Evolutionary conservation across 30 jellyfish, hydroid and myxozoan genomes (phyloP), one percentile per base, ranked within the genome.

Genomic region (Rhopilema esculentum): DNA sequence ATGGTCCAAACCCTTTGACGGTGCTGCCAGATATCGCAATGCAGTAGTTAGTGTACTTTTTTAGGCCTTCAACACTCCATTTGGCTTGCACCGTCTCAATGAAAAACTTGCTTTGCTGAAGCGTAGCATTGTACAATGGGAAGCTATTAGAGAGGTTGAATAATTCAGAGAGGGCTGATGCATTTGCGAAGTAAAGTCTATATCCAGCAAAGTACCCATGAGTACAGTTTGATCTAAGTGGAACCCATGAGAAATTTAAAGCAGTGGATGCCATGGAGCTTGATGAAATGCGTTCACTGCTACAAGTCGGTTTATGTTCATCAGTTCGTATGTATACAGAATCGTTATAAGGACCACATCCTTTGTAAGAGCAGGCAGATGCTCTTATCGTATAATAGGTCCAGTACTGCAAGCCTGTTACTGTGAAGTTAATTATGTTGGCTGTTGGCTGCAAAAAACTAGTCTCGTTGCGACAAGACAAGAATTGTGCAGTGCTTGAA

Each of bases 301-400:
- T 72, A 32, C 93, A 85, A 9, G 87, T 73, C 19, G 93, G 93
- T 27, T 23, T 19, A 61, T 85, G 80, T 40, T 86, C 79, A 26
- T 86, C 89, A 24, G 95, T 86, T 40, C 72, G 40, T 25, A 26
- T 52, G 67, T 18, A 16, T 0, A 63, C 40, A 16, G 75, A 16
- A 19, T 16, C 27, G 29, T 67, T 67, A 69, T 30, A 75, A 40
- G 84, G 84, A 8, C 95, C 95, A 75, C 95, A 86, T 22, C 95
- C 95, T 19, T 0, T n/a, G 62, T 79, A 64, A 0, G 95, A 74
- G 78, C 95, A 86, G 1, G 89, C 95, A 22, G 95, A 74, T 2
- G 89, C 95, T 29, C 9, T 27, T 28, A 86, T 40, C 48, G 27
- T 61, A 67, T 86, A 86, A 28, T 63, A 83, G 9, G 95, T 86